These are phyloP conservation scores for Cherax destructor DNA, from an alignment of 1,140 invertebrate genomes.

Conservation along the genomic window DNA sequence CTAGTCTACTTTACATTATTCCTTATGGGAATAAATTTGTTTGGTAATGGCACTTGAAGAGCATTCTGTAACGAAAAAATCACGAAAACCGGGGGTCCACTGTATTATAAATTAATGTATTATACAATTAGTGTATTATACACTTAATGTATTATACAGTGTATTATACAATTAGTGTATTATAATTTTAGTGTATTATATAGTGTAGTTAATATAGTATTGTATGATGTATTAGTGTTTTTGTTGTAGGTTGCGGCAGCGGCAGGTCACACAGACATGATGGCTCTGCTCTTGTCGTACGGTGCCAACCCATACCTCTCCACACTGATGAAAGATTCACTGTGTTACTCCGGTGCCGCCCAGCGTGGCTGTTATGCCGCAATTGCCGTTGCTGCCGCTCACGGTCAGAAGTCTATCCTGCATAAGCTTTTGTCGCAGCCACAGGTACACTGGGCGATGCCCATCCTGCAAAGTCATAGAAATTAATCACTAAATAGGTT, in stretches of 20 bases:
- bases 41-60: too few relatives aligned
- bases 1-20: too few relatives aligned
- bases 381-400: slow-evolving; percentile 89
- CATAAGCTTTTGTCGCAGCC: slow-evolving; percentile 88
- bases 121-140: too few relatives aligned
- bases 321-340: slow-evolving; percentile 86
- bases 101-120: too few relatives aligned
- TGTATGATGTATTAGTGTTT: too few relatives aligned
- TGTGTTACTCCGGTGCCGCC: slow-evolving; percentile 89
- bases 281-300: slow-evolving; percentile 85
- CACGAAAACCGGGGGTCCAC: too few relatives aligned
- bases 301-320: slow-evolving; percentile 91
- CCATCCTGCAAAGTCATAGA: background rate
- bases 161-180: too few relatives aligned
- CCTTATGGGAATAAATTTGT: too few relatives aligned
- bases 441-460: slow-evolving; percentile 56
- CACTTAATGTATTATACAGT: too few relatives aligned
- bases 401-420: slow-evolving; percentile 86
- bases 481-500: background rate
- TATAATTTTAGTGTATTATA: too few relatives aligned
- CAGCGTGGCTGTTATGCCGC: slow-evolving; percentile 81
- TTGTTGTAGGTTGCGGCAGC: slow-evolving; percentile 82
- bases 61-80: too few relatives aligned
- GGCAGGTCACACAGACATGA: slow-evolving; percentile 87
- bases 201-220: too few relatives aligned